These are phyloP conservation scores for Arvicanthis niloticus DNA, from an alignment of 2,113 vertebrate species.

Conservation along the genomic window DNA sequence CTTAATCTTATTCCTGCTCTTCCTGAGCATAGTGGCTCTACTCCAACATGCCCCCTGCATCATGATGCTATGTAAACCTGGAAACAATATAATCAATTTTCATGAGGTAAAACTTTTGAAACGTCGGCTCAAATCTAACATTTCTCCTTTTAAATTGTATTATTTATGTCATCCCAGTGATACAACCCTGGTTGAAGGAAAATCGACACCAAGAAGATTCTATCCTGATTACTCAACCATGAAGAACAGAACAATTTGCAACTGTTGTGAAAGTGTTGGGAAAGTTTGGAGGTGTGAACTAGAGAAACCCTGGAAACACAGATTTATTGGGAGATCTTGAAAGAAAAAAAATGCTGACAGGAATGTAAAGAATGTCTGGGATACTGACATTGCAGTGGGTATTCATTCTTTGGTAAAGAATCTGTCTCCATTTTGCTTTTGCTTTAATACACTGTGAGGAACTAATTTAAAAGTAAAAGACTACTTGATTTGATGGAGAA, in stretches of 20 bases:
- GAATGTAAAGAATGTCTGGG: not conserved
- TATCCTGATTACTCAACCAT: not conserved
- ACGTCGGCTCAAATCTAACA: too few species aligned
- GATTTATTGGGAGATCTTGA: not conserved
- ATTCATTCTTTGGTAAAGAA: not conserved
- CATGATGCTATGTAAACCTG: not conserved
- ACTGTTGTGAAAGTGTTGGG: not conserved
- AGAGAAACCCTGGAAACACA: not conserved
- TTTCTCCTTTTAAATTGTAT: not conserved
- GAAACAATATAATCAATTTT: not conserved
- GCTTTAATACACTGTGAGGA: not conserved
- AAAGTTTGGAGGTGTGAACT: not conserved
- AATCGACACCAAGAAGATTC: not conserved
- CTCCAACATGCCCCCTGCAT: not conserved
- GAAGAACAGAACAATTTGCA: not conserved
- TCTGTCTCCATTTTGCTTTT: not conserved
- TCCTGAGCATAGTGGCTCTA: too few species aligned
- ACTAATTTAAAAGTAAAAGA: not conserved
- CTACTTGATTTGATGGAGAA: not conserved
- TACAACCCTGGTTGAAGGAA: not conserved
- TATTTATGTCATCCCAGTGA: not conserved
- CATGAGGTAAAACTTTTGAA: not conserved
- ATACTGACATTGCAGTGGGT: not conserved
- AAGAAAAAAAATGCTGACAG: not conserved
- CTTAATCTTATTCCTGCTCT: not conserved